Base-by-base conservation (phyloP, 2,113 vertebrate species). In the Vulpes ferrilata region DNA sequence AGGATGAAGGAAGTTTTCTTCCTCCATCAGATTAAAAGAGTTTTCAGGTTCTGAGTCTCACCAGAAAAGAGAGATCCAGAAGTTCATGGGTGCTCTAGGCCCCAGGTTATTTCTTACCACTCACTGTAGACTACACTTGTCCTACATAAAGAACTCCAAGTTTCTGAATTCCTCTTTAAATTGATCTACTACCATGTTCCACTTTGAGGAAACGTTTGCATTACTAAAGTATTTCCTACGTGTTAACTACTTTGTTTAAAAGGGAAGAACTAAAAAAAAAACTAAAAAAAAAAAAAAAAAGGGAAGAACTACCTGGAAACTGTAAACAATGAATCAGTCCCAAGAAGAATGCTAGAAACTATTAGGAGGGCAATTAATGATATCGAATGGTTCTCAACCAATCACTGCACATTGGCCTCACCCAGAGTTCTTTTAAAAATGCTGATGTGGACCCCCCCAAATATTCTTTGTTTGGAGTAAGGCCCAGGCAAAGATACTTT, bases 1-100 rank as follows among this genome's bases (percentile, higher is more conserved):
- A 82, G 11, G 38, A 62, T 43, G 55, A 95, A 51, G 67, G 43
- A 89, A 51, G 8, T 55, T 88, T 86, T 95, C 92, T 57, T 95
- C 48, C 35, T 55, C 30, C 64, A 62, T 35, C 27, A 81, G 53
- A 88, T 74, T 60, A 69, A 80, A 62, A 74, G 20, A 87, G 4
- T 64, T 57, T 90, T 81, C 27, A 30, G 71, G 30, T 35, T 81
- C 69, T 0, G 3, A 76, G 4, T 82, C 95, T 93, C 73, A 62
- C 25, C 64, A 88, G 51, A 17, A 76, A 57, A 86, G 71, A 64
- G 15, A 38, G 35, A 71, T 15, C 17, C 64, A 13, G 35, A 55
- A 93, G 87, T 19, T 82, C 12, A 8, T 9, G 32, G 43, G 2
- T 90, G 2, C 6, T 43, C 15, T 8, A 32, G 38, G 64, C 17